Evolutionary conservation across 2,888 invertebrate species (phyloP).

Genomic region (Linyphia triangularis): DNA sequence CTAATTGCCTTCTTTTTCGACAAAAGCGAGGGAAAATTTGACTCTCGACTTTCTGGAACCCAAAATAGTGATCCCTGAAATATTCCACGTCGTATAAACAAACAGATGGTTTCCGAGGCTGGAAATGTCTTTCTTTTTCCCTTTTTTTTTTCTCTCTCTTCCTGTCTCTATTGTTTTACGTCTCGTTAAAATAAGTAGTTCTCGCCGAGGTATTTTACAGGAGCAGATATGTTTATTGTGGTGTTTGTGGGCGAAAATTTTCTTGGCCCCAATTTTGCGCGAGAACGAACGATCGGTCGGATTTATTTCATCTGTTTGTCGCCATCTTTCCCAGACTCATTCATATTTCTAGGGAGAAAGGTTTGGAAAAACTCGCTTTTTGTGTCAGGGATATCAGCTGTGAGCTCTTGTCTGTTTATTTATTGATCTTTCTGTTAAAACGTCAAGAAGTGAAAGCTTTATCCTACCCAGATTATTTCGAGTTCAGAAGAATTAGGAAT

Average conservation of each 20-base stretch:
- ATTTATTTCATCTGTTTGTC: slow-evolving; percentile 45
- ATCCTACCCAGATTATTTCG: too few species aligned
- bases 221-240: slow-evolving; percentile 60
- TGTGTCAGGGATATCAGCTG: too few species aligned
- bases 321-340: slow-evolving; percentile 29
- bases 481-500: too few species aligned
- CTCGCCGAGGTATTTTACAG: slow-evolving; percentile 51
- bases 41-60: slow-evolving; percentile 1
- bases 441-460: too few species aligned
- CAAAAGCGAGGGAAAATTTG: slow-evolving; percentile 35
- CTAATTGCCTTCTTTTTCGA: slow-evolving; percentile 41
- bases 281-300: slow-evolving; percentile 20
- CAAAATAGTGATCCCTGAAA: slow-evolving; percentile 62
- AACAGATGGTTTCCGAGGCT: slow-evolving; percentile 68
- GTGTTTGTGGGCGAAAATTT: slow-evolving; percentile 25
- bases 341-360: slow-evolving; percentile 16
- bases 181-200: slow-evolving; percentile 71
- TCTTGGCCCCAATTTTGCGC: slow-evolving; percentile 34
- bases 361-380: not conserved
- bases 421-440: too few species aligned
- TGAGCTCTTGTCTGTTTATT: too few species aligned
- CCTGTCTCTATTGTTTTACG: slow-evolving; percentile 66
- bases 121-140: slow-evolving; percentile 41
- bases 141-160: slow-evolving; percentile 28
- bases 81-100: slow-evolving; percentile 67